phyloP scores from a whole-genome alignment of 2,113 vertebrate species.

The Phrynosoma blainvillii region DNA sequence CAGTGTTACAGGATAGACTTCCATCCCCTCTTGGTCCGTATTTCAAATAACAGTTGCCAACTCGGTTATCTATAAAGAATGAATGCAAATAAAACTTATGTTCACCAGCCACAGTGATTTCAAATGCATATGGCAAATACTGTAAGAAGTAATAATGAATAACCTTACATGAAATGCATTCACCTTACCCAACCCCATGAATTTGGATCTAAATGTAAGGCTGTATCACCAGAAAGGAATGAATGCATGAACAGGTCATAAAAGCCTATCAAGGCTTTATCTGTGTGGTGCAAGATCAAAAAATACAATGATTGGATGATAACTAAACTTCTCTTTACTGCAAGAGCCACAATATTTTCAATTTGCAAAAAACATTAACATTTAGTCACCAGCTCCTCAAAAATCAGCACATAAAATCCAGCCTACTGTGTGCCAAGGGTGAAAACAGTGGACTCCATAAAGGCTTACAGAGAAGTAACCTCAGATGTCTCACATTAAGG shows the following conservation, averaged over 20 bases:
- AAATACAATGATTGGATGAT: not conserved
- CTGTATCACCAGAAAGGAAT: not conserved
- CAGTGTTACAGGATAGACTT: constrained; percentile 82
- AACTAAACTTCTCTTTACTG: not conserved
- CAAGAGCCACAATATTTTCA: not conserved
- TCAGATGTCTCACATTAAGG: not conserved
- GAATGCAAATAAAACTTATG: not conserved
- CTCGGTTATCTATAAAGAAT: constrained; percentile 76
- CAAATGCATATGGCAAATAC: not conserved
- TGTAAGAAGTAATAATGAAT: not conserved
- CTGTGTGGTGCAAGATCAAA: not conserved
- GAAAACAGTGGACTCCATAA: not conserved
- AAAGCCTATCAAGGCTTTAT: not conserved
- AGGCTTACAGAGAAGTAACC: not conserved
- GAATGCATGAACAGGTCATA: not conserved
- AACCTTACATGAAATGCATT: not conserved
- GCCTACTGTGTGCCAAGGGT: not conserved
- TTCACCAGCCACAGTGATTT: accelerated
- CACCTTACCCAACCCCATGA: not conserved
- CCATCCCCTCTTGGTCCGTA: constrained; percentile 75
- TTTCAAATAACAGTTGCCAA: constrained; percentile 86
- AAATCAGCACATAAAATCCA: not conserved
- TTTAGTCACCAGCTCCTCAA: not conserved
- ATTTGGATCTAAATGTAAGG: not conserved
- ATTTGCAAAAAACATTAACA: not conserved